Conservation (phyloP, 2,797 vertebrate species). For the Podargus strigoides region DNA sequence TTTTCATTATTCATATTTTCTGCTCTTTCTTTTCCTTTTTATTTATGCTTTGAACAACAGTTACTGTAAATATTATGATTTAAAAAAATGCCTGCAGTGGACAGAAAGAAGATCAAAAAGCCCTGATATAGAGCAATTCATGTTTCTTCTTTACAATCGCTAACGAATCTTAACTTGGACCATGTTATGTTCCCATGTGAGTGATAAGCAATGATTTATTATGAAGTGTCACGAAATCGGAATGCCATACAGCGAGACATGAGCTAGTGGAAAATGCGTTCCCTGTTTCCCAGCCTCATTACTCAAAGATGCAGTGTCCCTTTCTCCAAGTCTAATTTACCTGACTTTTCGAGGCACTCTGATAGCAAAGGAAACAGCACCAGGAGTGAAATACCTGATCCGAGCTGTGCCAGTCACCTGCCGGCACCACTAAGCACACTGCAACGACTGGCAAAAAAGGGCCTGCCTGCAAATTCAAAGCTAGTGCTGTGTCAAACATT, state of each 20-base stretch:
- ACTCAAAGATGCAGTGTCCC: slow-evolving; percentile 72
- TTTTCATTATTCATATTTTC: slow-evolving; percentile 74
- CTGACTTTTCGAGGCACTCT: background rate
- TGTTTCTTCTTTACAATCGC: slow-evolving; percentile 76
- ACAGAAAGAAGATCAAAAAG: slow-evolving; percentile 71
- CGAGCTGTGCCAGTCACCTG: background rate
- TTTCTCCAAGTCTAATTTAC: slow-evolving; percentile 71
- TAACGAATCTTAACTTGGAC: slow-evolving; percentile 79
- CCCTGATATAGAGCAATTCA: slow-evolving; percentile 69
- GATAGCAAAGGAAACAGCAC: background rate
- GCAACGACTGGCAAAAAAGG: background rate
- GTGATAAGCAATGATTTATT: slow-evolving; percentile 80
- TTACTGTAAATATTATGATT: slow-evolving; percentile 75
- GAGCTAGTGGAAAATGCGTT: slow-evolving; percentile 76
- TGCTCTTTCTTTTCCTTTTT: slow-evolving; percentile 64
- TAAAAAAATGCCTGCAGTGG: slow-evolving; percentile 64
- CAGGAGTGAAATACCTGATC: background rate
- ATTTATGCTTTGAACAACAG: slow-evolving; percentile 74
- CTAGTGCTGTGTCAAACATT: background rate
- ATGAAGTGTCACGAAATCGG: slow-evolving; percentile 76
- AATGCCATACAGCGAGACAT: slow-evolving; percentile 74
- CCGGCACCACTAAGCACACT: background rate
- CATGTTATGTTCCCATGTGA: slow-evolving; percentile 75
- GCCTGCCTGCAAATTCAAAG: background rate
- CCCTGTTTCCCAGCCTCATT: slow-evolving; percentile 76